Evolutionary conservation across 1,140 invertebrate genomes (phyloP).

Genomic region (Drosophila funebris): DNA sequence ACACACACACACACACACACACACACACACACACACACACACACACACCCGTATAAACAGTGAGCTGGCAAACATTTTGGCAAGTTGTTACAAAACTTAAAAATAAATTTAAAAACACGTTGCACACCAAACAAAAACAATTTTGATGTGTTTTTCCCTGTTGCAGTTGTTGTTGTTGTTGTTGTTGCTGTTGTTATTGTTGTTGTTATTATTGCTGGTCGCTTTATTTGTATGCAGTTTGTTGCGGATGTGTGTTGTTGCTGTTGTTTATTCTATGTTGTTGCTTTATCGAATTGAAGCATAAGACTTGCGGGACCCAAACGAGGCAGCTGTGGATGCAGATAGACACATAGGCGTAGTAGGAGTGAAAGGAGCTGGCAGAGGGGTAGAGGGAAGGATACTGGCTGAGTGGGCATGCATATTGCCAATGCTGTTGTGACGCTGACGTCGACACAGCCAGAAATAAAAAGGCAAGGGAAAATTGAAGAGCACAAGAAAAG

Average conservation of each 20-base stretch:
- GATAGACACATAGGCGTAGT: background rate
- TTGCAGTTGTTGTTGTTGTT: background rate
- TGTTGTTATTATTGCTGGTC: background rate
- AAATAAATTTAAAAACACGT: slow-evolving; percentile 56
- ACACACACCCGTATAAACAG: background rate
- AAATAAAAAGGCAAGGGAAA: background rate
- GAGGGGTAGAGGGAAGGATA: background rate
- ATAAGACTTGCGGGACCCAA: background rate
- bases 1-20: background rate
- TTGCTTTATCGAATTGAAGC: slow-evolving; percentile 34
- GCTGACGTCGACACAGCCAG: slow-evolving; percentile 9
- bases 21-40: slow-evolving; percentile 2
- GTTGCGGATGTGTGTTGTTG: background rate
- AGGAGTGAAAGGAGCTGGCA: background rate
- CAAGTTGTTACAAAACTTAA: slow-evolving; percentile 51
- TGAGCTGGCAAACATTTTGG: slow-evolving; percentile 36
- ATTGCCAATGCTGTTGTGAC: slow-evolving; percentile 38
- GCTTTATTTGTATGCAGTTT: slow-evolving; percentile 15
- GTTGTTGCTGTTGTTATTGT: background rate
- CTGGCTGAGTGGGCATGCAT: slow-evolving; percentile 43
- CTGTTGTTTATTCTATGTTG: slow-evolving; percentile 3
- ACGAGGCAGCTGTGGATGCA: background rate
- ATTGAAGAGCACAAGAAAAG: background rate
- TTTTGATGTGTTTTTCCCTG: slow-evolving; percentile 18
- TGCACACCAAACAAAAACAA: slow-evolving; percentile 45